These are phyloP conservation scores for Polyergus mexicanus DNA, from an alignment of 1,140 invertebrate genomes.

Conservation along the genomic window DNA sequence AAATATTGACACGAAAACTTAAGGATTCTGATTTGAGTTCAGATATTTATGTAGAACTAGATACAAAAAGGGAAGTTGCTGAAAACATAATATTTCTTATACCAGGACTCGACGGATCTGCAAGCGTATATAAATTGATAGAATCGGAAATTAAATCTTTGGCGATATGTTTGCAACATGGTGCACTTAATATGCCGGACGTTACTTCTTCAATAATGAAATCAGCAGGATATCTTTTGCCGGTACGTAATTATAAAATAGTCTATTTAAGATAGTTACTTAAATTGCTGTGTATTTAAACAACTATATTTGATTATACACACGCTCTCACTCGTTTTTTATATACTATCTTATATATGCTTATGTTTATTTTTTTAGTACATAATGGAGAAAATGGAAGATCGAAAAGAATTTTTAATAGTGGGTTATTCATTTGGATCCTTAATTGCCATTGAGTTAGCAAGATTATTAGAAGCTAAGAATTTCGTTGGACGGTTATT, in stretches of 20 bases:
- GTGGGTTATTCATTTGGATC: conserved; percentile 6
- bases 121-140: conserved; percentile 85
- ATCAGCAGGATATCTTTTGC: conserved; percentile 78
- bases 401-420: background rate
- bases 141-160: conserved; percentile 87
- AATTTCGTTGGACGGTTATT: background rate
- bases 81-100: conserved; percentile 88
- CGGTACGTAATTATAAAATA: background rate
- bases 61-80: conserved; percentile 72
- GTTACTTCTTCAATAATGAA: conserved; percentile 65
- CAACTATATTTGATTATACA: background rate
- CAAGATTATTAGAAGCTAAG: conserved; percentile 13
- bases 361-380: background rate
- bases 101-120: conserved; percentile 90
- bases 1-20: conserved; percentile 80
- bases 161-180: conserved; percentile 88
- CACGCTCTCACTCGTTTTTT: background rate
- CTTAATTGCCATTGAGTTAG: conserved; percentile 3
- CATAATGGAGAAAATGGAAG: background rate
- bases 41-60: conserved; percentile 78
- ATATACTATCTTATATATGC: too few species aligned
- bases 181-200: conserved; percentile 59
- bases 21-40: conserved; percentile 61
- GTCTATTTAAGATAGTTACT: background rate
- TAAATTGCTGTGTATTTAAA: background rate